Conservation (phyloP, 2,888 invertebrate genomes). For the Petrolisthes manimaculis region DNA sequence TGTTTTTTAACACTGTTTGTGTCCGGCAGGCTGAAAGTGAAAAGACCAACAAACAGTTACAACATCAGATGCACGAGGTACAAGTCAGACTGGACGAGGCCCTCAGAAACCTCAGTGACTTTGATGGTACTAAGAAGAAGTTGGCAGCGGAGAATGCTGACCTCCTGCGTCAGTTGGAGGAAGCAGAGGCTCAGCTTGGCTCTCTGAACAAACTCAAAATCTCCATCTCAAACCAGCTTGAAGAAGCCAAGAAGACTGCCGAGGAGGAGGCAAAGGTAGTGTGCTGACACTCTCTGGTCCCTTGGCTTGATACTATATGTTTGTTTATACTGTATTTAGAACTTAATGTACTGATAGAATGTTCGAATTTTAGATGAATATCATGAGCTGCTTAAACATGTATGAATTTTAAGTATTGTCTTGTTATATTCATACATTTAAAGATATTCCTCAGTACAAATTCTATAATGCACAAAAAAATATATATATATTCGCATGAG, state of each 20-base stretch:
- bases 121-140: conserved; percentile 96
- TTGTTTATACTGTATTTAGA: not conserved
- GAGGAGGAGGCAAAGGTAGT: conserved; percentile 84
- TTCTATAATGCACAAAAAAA: no score
- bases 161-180: conserved; percentile 90
- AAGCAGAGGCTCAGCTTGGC: conserved; percentile 85
- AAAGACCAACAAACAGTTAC: conserved; percentile 97
- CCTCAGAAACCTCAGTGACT: conserved; percentile 95
- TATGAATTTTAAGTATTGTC: no score
- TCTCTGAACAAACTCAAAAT: conserved; percentile 70
- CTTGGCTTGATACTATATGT: not conserved
- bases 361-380: no score
- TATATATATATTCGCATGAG: no score
- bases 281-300: conserved; percentile 71
- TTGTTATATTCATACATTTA: no score
- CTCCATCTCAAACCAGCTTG: conserved; percentile 82
- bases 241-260: conserved; percentile 85
- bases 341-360: not conserved
- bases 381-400: no score
- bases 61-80: conserved; percentile 94
- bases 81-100: conserved; percentile 97
- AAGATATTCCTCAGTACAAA: no score
- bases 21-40: conserved; percentile 96
- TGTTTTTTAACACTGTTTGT: no score
- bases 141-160: conserved; percentile 94